Evolutionary conservation across 2,797 vertebrate species (phyloP).

Genomic region (Apogon hyalosoma): DNA sequence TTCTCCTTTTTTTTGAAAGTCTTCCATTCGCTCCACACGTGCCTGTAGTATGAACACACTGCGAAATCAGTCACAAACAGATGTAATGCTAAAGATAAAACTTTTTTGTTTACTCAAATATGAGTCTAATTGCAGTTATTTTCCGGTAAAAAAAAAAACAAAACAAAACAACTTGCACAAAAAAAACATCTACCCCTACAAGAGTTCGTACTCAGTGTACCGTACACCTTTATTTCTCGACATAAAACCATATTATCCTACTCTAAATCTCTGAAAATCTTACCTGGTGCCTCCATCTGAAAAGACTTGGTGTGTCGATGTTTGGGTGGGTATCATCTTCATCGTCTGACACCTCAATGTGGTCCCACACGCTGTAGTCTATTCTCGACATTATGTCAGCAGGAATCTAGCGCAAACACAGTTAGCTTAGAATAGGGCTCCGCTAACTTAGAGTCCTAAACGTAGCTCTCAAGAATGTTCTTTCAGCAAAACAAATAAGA

Average conservation of each 20-base stretch:
- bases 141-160: too few relatives aligned
- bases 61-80: too few relatives aligned
- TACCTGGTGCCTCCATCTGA: conserved; percentile 97
- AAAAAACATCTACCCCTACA: too few relatives aligned
- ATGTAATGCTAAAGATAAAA: too few relatives aligned
- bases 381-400: conserved; percentile 86
- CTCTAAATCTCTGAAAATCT: background rate
- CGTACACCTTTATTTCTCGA: background rate
- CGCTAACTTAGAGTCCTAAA: conserved; percentile 42
- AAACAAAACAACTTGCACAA: too few relatives aligned
- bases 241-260: too few relatives aligned
- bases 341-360: conserved; percentile 97
- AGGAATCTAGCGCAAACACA: conserved; percentile 39
- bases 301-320: conserved; percentile 96
- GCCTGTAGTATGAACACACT: conserved; percentile 78
- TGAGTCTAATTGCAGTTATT: background rate
- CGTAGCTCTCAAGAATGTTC: conserved; percentile 3
- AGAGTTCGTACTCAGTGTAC: too few relatives aligned
- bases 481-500: background rate
- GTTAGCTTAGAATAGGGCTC: conserved; percentile 53
- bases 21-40: conserved; percentile 93
- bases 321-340: conserved; percentile 97
- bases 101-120: background rate
- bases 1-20: conserved; percentile 89
- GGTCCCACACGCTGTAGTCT: conserved; percentile 98